phyloP scores from a whole-genome alignment of 2,113 vertebrate genomes.

The Ctenodactylus gundi region DNA sequence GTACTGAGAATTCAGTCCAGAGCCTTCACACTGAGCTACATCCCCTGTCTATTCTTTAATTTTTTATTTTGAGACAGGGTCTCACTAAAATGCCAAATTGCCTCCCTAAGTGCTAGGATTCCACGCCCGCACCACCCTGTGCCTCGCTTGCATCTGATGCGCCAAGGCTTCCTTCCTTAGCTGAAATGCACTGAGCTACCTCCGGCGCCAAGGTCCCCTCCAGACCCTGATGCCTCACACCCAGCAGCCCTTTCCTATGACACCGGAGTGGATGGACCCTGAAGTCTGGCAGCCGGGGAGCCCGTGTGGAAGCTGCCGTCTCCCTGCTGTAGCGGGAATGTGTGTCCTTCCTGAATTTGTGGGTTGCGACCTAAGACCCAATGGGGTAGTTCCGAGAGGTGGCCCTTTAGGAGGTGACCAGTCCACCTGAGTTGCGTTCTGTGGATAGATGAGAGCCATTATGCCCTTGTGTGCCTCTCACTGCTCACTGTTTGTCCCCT shows the following conservation, averaged over 20 bases:
- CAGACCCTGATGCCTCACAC: neutral
- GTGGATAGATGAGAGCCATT: neutral
- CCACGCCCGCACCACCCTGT: too few relatives aligned
- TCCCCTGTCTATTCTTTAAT: too few relatives aligned
- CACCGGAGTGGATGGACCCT: neutral
- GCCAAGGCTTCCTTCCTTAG: neutral
- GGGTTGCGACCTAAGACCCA: neutral
- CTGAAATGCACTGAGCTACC: neutral
- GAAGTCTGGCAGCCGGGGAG: neutral
- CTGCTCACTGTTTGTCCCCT: neutral
- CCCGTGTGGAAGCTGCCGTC: neutral
- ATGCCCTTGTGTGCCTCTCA: neutral
- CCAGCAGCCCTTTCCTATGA: neutral
- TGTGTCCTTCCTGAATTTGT: neutral
- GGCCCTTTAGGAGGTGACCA: too few relatives aligned
- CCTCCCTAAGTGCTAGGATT: too few relatives aligned
- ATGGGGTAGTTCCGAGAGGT: too few relatives aligned
- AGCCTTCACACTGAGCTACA: too few relatives aligned
- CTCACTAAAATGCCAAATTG: too few relatives aligned
- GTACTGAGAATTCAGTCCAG: too few relatives aligned
- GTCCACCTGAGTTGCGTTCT: too few relatives aligned
- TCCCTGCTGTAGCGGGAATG: neutral
- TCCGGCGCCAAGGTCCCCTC: neutral
- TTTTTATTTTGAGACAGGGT: too few relatives aligned
- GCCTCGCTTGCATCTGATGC: too few relatives aligned